Base-by-base conservation (phyloP, 2,797 vertebrate species). In the Periparus ater region DNA sequence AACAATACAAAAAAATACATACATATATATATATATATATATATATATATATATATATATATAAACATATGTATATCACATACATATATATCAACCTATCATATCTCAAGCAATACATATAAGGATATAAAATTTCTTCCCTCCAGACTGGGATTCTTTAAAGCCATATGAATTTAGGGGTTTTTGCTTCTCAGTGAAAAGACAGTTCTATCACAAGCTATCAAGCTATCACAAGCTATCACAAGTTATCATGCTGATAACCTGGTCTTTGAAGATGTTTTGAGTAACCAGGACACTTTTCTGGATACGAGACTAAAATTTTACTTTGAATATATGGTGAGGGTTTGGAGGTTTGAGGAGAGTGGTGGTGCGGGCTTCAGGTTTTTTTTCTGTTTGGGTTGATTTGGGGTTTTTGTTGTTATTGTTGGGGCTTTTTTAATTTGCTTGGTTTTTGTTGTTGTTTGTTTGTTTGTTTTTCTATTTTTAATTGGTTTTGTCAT, bases 301-400 rank as follows among this genome's bases (percentile, higher is more conserved):
- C 40, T 61, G 34, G 7, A n/a, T 27, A 51, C 1, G 2, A 63
- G 8, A 42, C 32, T 60, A 70, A 84, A 82, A 75, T 70, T 55
- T 76, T 84, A 38, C 10, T 47, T 80, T 73, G 6, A 75, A 26
- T 80, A 26, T 68, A n/a, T 25, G 7, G 6, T 40, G 5, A 68
- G 18, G 4, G 6, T 57, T 40, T 8, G 15, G 17, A 83, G 17
- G 11, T 68, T 61, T 76, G 23, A 60, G 19, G 27, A 40, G 4
- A 68, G 38, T 1, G 19, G 9, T 17, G 3, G 23, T 4, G 2
- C 1, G 16, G 8, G 3, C 6, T 51, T n/a, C 15, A 3, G n/a
- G 0, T 17, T 53, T 16, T 12, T 50, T 26, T 42, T 16, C 11
- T 32, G 23, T 9, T 48, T 42, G 18, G 13, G 2, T 45, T 32